Evolutionary conservation across 2,888 invertebrate species (phyloP).

Genomic region (Tenthredo scrophulariae): DNA sequence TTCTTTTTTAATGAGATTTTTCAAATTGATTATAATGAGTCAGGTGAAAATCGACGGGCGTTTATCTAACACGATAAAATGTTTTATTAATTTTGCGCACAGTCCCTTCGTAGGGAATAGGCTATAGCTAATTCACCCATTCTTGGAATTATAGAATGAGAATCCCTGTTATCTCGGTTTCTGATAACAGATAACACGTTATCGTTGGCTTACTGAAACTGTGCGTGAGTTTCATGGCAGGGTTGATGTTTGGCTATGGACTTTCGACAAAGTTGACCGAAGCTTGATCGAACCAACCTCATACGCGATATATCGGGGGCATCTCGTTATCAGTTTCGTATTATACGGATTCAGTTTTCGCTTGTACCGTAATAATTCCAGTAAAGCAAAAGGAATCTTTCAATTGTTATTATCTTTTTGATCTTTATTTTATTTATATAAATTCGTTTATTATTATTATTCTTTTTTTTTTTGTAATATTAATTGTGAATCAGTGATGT

Average conservation of each 20-base stretch:
- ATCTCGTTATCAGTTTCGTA: background rate
- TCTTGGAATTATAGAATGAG: constrained; percentile 2
- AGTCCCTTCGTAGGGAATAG: background rate
- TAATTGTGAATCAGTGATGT: background rate
- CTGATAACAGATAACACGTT: constrained; percentile 48
- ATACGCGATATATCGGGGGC: background rate
- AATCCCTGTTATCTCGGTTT: constrained; percentile 34
- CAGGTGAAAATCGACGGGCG: background rate
- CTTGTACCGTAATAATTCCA: background rate
- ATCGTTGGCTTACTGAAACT: background rate
- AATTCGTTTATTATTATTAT: too few relatives aligned
- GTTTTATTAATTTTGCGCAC: constrained; percentile 1
- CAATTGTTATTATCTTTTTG: background rate
- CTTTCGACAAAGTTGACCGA: constrained; percentile 8
- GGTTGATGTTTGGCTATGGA: background rate
- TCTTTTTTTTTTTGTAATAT: background rate
- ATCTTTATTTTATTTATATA: background rate
- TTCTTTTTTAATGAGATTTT: background rate
- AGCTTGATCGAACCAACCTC: constrained; percentile 6
- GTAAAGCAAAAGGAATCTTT: background rate
- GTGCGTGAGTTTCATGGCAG: constrained; percentile 17
- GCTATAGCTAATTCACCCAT: background rate
- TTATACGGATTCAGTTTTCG: background rate
- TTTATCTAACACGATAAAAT: background rate
- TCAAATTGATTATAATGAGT: background rate